Conservation (phyloP, 2,113 vertebrate species). For the Chionomys nivalis region DNA sequence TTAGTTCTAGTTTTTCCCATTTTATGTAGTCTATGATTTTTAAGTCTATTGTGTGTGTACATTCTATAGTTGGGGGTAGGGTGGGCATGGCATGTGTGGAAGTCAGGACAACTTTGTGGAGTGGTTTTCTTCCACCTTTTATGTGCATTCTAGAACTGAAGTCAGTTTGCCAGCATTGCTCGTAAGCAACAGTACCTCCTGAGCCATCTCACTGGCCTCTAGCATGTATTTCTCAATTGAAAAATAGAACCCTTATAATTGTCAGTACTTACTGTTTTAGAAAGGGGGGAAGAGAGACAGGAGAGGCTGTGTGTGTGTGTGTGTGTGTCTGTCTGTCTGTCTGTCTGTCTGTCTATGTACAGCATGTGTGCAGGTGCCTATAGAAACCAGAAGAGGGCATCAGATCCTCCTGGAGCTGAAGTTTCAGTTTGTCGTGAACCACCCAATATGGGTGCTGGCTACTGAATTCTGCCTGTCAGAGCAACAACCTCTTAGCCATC, state of each 20-base stretch:
- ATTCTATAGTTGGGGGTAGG: neutral
- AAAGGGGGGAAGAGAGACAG: neutral
- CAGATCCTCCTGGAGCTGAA: neutral
- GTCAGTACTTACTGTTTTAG: neutral
- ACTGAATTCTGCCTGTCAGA: neutral
- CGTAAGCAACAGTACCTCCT: neutral
- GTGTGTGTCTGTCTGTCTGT: neutral
- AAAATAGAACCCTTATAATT: slow-evolving; percentile 51
- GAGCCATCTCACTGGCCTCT: neutral
- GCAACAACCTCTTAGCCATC: neutral
- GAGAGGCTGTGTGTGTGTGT: neutral
- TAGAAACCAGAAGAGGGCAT: neutral
- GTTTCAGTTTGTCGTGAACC: neutral
- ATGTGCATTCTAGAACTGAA: neutral
- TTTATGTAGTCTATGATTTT: slow-evolving; percentile 15
- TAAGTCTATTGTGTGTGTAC: neutral
- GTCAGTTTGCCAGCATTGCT: neutral
- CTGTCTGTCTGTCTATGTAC: neutral
- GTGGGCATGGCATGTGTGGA: neutral
- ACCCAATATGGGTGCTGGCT: neutral
- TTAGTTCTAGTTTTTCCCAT: neutral
- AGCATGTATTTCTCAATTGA: slow-evolving; percentile 44
- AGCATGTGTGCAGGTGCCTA: neutral
- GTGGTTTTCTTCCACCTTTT: neutral
- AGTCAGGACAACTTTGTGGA: neutral